A percentile compares a stretch with the other conserved stretches of the same genome.
Evolutionary conservation across 2,113 vertebrate species (phyloP).

Genomic region (Leptocoma aspasia): DNA sequence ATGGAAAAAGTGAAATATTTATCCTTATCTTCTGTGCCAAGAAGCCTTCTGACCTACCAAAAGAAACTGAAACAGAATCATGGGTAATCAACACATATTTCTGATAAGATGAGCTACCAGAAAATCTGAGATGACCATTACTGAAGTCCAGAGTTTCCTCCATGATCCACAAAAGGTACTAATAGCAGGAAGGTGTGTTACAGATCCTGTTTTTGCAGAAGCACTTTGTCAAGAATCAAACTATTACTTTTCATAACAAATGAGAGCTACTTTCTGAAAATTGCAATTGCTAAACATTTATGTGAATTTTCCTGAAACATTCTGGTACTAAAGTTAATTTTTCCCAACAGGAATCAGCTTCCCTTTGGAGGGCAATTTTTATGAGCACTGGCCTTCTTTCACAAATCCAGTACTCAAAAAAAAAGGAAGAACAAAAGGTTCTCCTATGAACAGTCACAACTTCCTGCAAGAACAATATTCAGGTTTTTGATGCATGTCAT

Average conservation of each 20-base stretch:
- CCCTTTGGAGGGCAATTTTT: neutral
- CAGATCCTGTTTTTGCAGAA: neutral
- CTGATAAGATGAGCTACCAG: neutral
- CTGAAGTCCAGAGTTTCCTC: neutral
- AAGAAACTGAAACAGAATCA: neutral
- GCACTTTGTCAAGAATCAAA: neutral
- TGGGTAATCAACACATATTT: neutral
- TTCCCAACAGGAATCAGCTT: neutral
- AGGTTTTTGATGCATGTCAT: neutral
- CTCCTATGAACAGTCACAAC: neutral
- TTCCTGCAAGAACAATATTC: neutral
- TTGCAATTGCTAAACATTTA: neutral
- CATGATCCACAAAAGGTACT: neutral
- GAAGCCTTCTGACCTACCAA: neutral
- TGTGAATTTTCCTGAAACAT: neutral
- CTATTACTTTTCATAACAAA: neutral
- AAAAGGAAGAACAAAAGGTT: neutral
- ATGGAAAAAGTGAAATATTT: neutral
- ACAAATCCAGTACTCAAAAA: neutral
- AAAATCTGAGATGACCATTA: neutral
- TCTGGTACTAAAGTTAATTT: neutral
- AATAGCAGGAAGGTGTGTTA: neutral
- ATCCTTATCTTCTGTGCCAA: neutral
- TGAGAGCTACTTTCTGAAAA: neutral
- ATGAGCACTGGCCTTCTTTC: neutral